These are phyloP conservation scores for Lanistes nyassanus DNA, from an alignment of 1,140 invertebrate genomes.

Conservation along the genomic window DNA sequence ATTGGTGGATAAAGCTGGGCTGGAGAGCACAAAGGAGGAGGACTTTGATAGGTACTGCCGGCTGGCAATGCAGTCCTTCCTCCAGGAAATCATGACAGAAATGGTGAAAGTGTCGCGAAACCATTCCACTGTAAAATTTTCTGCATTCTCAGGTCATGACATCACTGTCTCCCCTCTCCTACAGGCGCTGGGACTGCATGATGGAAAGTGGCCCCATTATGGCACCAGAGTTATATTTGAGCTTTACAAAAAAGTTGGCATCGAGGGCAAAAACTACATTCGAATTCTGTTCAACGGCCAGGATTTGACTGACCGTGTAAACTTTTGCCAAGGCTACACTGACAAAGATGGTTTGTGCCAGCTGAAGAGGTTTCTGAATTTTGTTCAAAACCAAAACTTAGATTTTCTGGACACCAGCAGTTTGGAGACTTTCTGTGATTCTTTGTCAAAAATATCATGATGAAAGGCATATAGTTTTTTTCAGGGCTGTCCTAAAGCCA, in stretches of 20 bases:
- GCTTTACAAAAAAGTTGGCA: conserved; percentile 61
- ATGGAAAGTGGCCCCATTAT: conserved; percentile 76
- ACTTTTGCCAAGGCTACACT: conserved; percentile 74
- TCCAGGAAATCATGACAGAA: conserved; percentile 71
- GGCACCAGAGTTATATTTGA: conserved; percentile 88
- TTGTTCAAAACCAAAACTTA: conserved; percentile 47
- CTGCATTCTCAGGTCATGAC: conserved; percentile 91
- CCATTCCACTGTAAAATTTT: conserved; percentile 81
- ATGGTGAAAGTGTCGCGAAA: conserved; percentile 79
- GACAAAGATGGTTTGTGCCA: conserved; percentile 49
- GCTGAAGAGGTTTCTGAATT: conserved; percentile 58
- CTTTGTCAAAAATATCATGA: no score
- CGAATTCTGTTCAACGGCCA: conserved; percentile 86
- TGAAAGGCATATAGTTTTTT: no score
- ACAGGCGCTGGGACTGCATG: conserved; percentile 78
- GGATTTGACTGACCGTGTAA: conserved; percentile 83
- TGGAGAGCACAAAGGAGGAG: conserved; percentile 36
- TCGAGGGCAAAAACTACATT: conserved; percentile 77
- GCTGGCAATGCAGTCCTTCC: conserved; percentile 64
- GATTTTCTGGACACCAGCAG: background rate
- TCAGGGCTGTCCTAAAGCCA: no score
- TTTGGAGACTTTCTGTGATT: no score
- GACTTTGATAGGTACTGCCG: conserved; percentile 42
- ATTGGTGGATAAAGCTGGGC: conserved; percentile 55
- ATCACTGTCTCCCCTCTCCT: conserved; percentile 86